Evolutionary conservation across 2,113 vertebrate species (phyloP), one percentile per base, ranked within the genome.

Genomic region (Okapia johnstoni): DNA sequence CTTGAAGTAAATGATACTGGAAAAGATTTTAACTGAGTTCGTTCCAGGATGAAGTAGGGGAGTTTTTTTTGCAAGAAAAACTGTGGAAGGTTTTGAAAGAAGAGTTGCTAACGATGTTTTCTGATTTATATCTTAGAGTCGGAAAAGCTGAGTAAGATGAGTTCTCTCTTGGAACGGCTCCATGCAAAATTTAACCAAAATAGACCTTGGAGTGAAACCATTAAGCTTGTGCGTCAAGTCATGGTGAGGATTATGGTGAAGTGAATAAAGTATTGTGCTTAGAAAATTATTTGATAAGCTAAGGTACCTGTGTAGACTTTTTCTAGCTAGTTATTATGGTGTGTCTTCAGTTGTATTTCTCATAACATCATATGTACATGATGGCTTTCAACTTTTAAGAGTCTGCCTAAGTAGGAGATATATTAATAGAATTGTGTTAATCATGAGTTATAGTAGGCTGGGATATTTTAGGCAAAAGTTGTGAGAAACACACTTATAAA

Each of bases 161-260:
- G 99, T 94, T 99, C 99, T 94, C 98, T 99, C 80, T 98, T 99
- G 96, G 99, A 99, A 98, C 99, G 98, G 88, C 99, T 99, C 57
- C 99, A 99, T 6, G 98, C 99, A 95, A 99, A 99, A 98, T 99
- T 99, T 99, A 99, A 99, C 96, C 99, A 99, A 81, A 99, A 99
- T 63, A 98, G 99, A 83, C 99, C 99, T 60, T 99, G 99, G 99
- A 99, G 99, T 98, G 99, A 99, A 98, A 99, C 99, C 93, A 99
- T 99, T 98, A 99, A 99, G 98, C 98, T 99, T 96, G 99, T 99
- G 81, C 99, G 99, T 30, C 99, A 99, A 98, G 99, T 99, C 90
- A 99, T 99, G 99, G 99, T 99, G 98, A 99, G 99, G 17, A 61
- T 2, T 85, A 15, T 89, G 83, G 25, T 90, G 25, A 85, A 79